Base-by-base conservation (phyloP, 2,888 invertebrate species). In the Alloscopus bannaensis region DNA sequence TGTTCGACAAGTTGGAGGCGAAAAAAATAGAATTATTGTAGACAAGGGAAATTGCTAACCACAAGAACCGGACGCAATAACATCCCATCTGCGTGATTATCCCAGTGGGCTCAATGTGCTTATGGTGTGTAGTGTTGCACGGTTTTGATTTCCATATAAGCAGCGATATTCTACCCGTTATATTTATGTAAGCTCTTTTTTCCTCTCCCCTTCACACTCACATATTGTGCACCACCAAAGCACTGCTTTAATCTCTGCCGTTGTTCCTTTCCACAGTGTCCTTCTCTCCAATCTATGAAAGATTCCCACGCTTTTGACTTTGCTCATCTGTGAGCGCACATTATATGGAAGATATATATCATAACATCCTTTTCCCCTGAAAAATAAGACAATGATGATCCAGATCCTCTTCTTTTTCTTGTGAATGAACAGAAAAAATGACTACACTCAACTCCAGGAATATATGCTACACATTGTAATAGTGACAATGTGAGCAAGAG, bases 261-360 rank as follows among this genome's bases (percentile, higher is more conserved):
- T n/a, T 52, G 4, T 22, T 55, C 26, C 11, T 55, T 60, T 40
- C 62, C 47, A 50, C 31, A 55, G 20, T 50, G 29, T 66, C 52
- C 45, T 55, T 36, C 52, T 29, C n/a, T n/a, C n/a, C 80, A 82
- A 83, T 83, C 83, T 83, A 82, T 80, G 77, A 77, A 75, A 45
- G 71, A 75, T 83, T 84, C 84, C 84, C 84, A 84, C 84, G 84
- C 81, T 84, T n/a, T 78, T 69, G 26, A 42, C 31, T 68, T 65
- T 52, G 28, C 20, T 45, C 62, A 31, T 36, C 18, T 3, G 31
- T 36, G 26, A 22, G 3, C 20, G 8, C 36, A 47, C 22, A 26
- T 22, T 24, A 50, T 28, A 29, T 66, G 66, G 24, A 55, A 24
- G 11, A 13, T 47, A 47, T 47, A 13, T 36, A 13, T 47, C 18